Evolutionary conservation across 1,140 invertebrate genomes (phyloP).

Genomic region (Ectropis grisescens): DNA sequence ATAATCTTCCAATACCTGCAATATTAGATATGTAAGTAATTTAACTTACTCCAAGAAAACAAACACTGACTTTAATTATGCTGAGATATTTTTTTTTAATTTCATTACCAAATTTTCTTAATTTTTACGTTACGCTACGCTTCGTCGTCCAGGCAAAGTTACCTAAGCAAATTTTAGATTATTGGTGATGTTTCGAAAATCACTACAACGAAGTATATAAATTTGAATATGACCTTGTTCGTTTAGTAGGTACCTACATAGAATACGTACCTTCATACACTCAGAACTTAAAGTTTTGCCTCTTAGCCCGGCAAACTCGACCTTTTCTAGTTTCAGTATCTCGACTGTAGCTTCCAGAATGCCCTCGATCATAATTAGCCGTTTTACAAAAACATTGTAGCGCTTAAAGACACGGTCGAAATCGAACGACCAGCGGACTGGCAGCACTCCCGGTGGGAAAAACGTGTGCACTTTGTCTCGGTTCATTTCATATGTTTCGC

Average conservation of each 20-base stretch:
- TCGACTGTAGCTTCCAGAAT: conserved; percentile 82
- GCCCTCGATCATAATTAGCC: conserved; percentile 72
- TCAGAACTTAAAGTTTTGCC: conserved; percentile 75
- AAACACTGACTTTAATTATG: too few relatives aligned
- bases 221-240: too few relatives aligned
- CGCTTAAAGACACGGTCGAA: conserved; percentile 79
- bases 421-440: conserved; percentile 80
- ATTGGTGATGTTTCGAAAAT: too few relatives aligned
- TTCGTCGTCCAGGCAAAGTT: too few relatives aligned
- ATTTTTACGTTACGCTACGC: too few relatives aligned
- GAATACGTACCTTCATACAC: conserved; percentile 52
- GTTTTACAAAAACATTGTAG: conserved; percentile 76
- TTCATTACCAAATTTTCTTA: too few relatives aligned
- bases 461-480: conserved; percentile 57
- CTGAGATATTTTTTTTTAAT: too few relatives aligned
- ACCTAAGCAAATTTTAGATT: too few relatives aligned
- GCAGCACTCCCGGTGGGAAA: conserved; percentile 53
- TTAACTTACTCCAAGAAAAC: too few relatives aligned
- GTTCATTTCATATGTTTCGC: conserved; percentile 58
- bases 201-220: too few relatives aligned
- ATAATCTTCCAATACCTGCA: conserved; percentile 78
- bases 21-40: too few relatives aligned
- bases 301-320: conserved; percentile 86
- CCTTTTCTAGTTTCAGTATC: conserved; percentile 89
- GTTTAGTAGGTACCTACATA: too few relatives aligned